Percentiles rank a stretch among this genome's conserved stretches.
phyloP scores from a whole-genome alignment of 1,140 invertebrate genomes.

The Cydia pomonella region DNA sequence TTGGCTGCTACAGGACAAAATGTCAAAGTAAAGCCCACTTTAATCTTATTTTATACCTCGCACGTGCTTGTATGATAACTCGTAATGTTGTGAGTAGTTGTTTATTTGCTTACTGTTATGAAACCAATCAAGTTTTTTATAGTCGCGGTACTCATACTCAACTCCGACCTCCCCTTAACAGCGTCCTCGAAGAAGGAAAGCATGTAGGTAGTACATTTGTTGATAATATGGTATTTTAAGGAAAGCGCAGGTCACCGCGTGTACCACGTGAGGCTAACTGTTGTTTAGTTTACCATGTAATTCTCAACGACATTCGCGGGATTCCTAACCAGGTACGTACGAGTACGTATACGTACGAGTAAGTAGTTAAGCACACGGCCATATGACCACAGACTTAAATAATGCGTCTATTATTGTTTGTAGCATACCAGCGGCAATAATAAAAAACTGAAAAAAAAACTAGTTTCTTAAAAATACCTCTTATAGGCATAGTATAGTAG shows the following conservation, averaged over 20 bases:
- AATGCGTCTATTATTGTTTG: background rate
- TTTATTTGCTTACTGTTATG: slow-evolving; percentile 22
- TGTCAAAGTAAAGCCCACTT: slow-evolving; percentile 1
- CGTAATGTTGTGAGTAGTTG: slow-evolving; percentile 15
- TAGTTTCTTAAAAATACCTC: too few relatives aligned
- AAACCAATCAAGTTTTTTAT: slow-evolving; percentile 17
- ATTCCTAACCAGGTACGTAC: background rate
- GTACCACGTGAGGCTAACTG: background rate
- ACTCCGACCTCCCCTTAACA: background rate
- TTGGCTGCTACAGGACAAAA: slow-evolving; percentile 57
- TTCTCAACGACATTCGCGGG: background rate
- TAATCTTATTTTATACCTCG: slow-evolving; percentile 15
- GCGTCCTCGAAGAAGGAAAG: background rate
- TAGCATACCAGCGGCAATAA: too few relatives aligned
- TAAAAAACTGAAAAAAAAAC: too few relatives aligned
- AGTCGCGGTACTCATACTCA: background rate
- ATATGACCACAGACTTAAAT: background rate
- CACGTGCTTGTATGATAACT: slow-evolving; percentile 6
- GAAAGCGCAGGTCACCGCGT: slow-evolving; percentile 9
- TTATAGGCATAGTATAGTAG: too few relatives aligned
- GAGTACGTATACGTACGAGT: too few relatives aligned
- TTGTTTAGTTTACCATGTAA: slow-evolving; percentile 14
- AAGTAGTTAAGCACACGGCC: background rate
- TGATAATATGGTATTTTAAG: background rate
- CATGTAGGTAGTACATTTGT: background rate